Evolutionary conservation across 2,888 invertebrate species (phyloP).

Genomic region (Drosophila birchii): DNA sequence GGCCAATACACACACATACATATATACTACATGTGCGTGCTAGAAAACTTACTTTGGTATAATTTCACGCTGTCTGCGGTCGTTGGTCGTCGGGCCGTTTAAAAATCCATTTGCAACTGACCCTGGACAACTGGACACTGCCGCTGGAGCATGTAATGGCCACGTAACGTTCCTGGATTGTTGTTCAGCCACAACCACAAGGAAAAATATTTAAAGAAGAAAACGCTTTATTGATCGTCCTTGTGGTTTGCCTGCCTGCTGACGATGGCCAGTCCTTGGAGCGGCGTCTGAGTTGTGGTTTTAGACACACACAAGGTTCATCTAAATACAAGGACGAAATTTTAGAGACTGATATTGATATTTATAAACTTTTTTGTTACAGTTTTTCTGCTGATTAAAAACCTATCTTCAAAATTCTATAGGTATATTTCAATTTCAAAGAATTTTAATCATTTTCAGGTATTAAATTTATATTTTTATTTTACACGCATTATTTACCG

Average conservation of each 20-base stretch:
- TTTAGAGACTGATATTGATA: neutral
- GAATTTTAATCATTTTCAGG: neutral
- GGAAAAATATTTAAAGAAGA: neutral
- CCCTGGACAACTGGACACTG: conserved; percentile 39
- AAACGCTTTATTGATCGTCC: conserved; percentile 6
- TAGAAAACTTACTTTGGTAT: conserved; percentile 41
- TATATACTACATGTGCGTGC: conserved; percentile 34
- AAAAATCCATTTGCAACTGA: conserved; percentile 71
- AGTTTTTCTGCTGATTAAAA: neutral
- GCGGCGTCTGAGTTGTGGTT: conserved; percentile 2
- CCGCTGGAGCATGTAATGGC: conserved; percentile 44
- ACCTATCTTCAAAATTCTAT: neutral
- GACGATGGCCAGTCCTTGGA: conserved; percentile 35
- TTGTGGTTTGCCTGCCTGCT: conserved; percentile 41
- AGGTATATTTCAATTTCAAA: neutral
- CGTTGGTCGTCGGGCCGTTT: conserved; percentile 57
- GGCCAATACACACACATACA: neutral
- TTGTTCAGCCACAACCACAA: conserved; percentile 31
- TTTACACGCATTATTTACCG: too few relatives aligned
- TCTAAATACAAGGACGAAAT: neutral
- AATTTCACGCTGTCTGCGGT: conserved; percentile 56
- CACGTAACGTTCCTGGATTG: conserved; percentile 8
- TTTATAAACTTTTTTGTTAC: neutral
- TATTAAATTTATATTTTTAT: too few relatives aligned
- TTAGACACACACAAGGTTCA: neutral